phyloP scores from a whole-genome alignment of 2,797 vertebrate species.

The Rhincodon typus region DNA sequence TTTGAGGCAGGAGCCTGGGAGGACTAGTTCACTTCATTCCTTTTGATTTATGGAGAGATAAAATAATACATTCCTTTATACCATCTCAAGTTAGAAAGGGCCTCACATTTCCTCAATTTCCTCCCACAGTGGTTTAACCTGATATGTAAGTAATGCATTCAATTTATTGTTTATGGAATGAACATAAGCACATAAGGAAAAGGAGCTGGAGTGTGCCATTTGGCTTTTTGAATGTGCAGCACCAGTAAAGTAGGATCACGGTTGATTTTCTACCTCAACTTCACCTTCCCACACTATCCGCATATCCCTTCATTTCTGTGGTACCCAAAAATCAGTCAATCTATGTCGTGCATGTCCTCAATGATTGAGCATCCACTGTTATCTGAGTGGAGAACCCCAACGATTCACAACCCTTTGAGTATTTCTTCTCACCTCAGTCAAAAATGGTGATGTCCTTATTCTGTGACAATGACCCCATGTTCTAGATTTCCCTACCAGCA shows the following conservation, averaged over 20 bases:
- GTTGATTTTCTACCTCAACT: neutral
- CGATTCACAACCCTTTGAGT: neutral
- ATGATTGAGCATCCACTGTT: neutral
- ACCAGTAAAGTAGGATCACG: neutral
- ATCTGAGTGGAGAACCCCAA: neutral
- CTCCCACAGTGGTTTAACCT: neutral
- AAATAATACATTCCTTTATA: neutral
- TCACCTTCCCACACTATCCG: neutral
- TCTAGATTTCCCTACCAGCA: neutral
- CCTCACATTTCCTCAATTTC: neutral
- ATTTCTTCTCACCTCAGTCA: neutral
- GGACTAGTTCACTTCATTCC: neutral
- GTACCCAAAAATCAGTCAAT: neutral
- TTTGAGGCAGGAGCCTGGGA: neutral
- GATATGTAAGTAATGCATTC: neutral
- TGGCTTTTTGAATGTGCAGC: neutral
- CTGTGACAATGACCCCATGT: neutral
- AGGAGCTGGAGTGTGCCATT: neutral
- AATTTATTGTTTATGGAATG: neutral
- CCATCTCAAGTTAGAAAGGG: neutral
- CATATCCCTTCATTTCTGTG: neutral
- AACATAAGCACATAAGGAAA: neutral
- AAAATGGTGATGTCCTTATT: neutral
- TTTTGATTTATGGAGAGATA: constrained; percentile 18
- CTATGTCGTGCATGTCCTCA: neutral